phyloP scores from a whole-genome alignment of 2,797 vertebrate genomes.

The Myoxocephalus aenaeus region DNA sequence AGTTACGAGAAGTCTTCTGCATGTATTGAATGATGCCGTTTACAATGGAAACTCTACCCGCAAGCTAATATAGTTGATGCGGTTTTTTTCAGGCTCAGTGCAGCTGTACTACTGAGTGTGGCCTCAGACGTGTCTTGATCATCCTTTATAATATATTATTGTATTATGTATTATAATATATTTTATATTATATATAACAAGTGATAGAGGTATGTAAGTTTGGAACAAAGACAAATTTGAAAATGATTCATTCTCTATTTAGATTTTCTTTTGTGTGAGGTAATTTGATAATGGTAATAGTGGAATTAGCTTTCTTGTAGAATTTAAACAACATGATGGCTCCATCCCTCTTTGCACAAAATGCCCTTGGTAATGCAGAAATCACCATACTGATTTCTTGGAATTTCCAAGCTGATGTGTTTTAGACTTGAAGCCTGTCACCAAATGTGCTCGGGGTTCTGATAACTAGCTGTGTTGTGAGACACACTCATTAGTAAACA shows the following conservation, averaged over 20 bases:
- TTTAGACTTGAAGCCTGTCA: constrained; percentile 36
- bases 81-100: neutral
- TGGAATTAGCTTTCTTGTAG: constrained; percentile 6
- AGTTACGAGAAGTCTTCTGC: too few relatives aligned
- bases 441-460: constrained; percentile 44
- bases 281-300: constrained; percentile 21
- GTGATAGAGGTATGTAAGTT: neutral
- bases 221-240: neutral
- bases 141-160: neutral
- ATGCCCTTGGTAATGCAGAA: constrained; percentile 15
- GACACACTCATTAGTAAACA: constrained; percentile 44
- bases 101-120: neutral
- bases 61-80: neutral
- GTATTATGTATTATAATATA: too few relatives aligned
- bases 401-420: constrained; percentile 7
- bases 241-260: constrained; percentile 6
- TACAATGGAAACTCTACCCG: neutral
- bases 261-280: neutral
- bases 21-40: neutral
- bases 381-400: neutral
- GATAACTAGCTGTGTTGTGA: constrained; percentile 28
- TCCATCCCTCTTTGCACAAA: constrained; percentile 4
- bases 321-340: neutral
- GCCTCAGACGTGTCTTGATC: neutral
- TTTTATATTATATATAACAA: neutral